Conservation (phyloP, 2,888 invertebrate species). For the Drosophila kuntzei region DNA sequence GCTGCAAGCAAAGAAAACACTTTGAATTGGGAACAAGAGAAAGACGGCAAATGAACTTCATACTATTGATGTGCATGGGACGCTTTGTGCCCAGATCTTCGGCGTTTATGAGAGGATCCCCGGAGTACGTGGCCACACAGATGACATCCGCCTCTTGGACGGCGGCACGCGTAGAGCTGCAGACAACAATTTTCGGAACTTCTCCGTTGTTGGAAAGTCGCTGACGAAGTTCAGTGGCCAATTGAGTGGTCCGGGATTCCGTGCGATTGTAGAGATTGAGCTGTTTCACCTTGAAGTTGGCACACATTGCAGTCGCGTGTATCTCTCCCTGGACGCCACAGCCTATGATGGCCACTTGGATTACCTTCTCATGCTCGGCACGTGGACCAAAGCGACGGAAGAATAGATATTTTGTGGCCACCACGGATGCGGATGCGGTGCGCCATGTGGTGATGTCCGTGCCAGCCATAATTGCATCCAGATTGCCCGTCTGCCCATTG, state of each 20-base stretch:
- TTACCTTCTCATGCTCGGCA: slow-evolving; percentile 34
- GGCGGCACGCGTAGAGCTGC: slow-evolving; percentile 85
- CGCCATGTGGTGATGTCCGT: slow-evolving; percentile 87
- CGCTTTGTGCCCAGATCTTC: slow-evolving; percentile 86
- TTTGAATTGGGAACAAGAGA: not conserved
- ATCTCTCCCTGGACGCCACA: slow-evolving; percentile 86
- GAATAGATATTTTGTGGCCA: slow-evolving; percentile 87
- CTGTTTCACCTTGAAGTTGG: slow-evolving; percentile 86
- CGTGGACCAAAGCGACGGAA: slow-evolving; percentile 67
- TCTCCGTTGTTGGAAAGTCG: not conserved
- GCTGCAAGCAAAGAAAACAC: slow-evolving; percentile 83
- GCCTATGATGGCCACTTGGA: slow-evolving; percentile 86
- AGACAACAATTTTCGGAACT: slow-evolving; percentile 28
- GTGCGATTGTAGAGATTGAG: slow-evolving; percentile 87
- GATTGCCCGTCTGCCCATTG: slow-evolving; percentile 84
- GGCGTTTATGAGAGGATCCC: slow-evolving; percentile 86
- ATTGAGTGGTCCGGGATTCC: slow-evolving; percentile 74
- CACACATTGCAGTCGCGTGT: slow-evolving; percentile 86
- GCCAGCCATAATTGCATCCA: slow-evolving; percentile 86
- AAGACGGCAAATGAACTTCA: not conserved
- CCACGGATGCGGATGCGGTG: slow-evolving; percentile 87
- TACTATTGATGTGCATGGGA: slow-evolving; percentile 88
- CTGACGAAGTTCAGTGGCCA: slow-evolving; percentile 81
- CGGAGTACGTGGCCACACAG: slow-evolving; percentile 87
- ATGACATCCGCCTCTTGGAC: slow-evolving; percentile 88